phyloP scores from a whole-genome alignment of 2,113 vertebrate genomes.

The Glaucomys volans region DNA sequence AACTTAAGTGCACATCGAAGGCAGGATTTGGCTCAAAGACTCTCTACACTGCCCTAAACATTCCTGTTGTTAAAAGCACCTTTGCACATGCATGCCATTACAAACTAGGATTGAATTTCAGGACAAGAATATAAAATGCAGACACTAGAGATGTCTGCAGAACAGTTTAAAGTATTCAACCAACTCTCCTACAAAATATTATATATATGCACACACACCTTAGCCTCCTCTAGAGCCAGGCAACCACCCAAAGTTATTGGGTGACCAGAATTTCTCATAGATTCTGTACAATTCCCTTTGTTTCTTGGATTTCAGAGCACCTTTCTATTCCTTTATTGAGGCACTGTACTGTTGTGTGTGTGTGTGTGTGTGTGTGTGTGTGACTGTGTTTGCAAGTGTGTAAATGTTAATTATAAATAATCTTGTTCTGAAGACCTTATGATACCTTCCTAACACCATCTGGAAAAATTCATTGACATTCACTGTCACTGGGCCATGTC shows the following conservation, averaged over 20 bases:
- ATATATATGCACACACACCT: too few species aligned
- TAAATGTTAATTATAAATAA: background rate
- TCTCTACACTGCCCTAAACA: background rate
- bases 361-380: background rate
- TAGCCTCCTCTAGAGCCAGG: background rate
- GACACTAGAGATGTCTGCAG: background rate
- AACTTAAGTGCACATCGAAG: conserved; percentile 38
- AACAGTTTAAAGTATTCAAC: conserved; percentile 4
- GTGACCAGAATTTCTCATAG: background rate
- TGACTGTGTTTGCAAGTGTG: background rate
- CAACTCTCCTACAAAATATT: background rate
- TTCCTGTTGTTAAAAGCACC: conserved; percentile 36
- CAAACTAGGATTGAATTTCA: background rate
- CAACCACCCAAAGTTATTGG: background rate
- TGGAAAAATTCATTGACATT: background rate
- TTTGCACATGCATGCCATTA: background rate
- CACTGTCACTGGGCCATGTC: background rate
- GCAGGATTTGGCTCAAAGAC: conserved; percentile 58
- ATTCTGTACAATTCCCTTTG: background rate
- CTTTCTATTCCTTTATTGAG: conserved; percentile 14
- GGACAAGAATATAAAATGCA: conserved; percentile 2
- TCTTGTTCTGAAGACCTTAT: background rate
- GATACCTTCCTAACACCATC: conserved; percentile 22
- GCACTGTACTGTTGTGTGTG: background rate
- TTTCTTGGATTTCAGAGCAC: background rate